Evolutionary conservation across 2,797 vertebrate species (phyloP).

Genomic region (Nannoperca obscura): DNA sequence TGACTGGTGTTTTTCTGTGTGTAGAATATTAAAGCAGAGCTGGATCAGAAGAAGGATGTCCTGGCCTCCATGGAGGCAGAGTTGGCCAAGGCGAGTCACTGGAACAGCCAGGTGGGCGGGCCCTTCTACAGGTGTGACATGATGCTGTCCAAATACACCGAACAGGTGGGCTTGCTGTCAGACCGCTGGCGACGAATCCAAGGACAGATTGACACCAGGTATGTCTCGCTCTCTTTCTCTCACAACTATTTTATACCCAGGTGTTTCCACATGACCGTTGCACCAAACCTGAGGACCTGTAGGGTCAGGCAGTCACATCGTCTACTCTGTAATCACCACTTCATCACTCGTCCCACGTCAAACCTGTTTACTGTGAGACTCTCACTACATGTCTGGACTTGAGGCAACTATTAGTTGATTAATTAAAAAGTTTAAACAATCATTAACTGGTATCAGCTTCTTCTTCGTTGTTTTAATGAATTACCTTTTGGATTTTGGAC

Average conservation of each 20-base stretch:
- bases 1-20: neutral
- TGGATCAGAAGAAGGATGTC: conserved; percentile 89
- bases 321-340: no score
- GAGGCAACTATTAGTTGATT: neutral
- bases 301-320: no score
- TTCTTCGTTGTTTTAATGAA: neutral
- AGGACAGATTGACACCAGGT: conserved; percentile 94
- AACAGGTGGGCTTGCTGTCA: conserved; percentile 89
- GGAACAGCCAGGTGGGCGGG: conserved; percentile 87
- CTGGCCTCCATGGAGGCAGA: conserved; percentile 89
- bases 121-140: conserved; percentile 89
- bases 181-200: conserved; percentile 94
- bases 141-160: conserved; percentile 90
- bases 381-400: neutral
- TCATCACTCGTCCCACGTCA: neutral
- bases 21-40: conserved; percentile 90
- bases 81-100: conserved; percentile 86
- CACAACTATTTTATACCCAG: neutral
- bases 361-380: neutral
- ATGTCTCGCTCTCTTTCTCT: neutral
- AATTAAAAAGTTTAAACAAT: neutral
- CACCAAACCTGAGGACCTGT: neutral
- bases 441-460: neutral
- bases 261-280: neutral
- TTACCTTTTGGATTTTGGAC: neutral